phyloP scores from a whole-genome alignment of 2,888 invertebrate species.

The Baccha elongata region DNA sequence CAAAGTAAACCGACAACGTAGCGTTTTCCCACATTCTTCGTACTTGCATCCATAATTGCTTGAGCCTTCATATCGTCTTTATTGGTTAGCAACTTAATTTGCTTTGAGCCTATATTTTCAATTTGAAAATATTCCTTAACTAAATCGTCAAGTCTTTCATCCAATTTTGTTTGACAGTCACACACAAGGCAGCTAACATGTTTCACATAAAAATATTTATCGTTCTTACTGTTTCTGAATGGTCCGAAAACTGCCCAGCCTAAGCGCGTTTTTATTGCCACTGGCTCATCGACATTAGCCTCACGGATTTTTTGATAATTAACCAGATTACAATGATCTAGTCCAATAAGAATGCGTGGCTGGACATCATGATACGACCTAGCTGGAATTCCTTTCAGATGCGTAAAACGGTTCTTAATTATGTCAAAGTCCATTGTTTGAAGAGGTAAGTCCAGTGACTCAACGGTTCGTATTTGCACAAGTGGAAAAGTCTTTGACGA shows the following conservation, averaged over 20 bases:
- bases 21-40: neutral
- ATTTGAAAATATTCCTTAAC: slow-evolving; percentile 2
- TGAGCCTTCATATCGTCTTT: slow-evolving; percentile 34
- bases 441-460: slow-evolving; percentile 40
- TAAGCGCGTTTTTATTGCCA: neutral
- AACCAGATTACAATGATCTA: neutral
- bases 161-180: neutral
- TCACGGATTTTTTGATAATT: neutral
- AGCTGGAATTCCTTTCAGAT: slow-evolving; percentile 42
- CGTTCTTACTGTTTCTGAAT: neutral
- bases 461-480: slow-evolving; percentile 19
- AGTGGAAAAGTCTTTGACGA: slow-evolving; percentile 2
- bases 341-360: slow-evolving; percentile 44
- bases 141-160: too few relatives aligned
- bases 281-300: neutral
- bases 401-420: slow-evolving; percentile 30
- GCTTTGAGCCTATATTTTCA: slow-evolving; percentile 7
- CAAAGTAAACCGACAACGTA: neutral
- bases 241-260: slow-evolving; percentile 6
- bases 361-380: slow-evolving; percentile 34
- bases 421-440: slow-evolving; percentile 32
- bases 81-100: neutral
- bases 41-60: neutral
- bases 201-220: neutral
- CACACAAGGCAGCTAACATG: neutral